These are phyloP conservation scores for Chelonia mydas DNA, from an alignment of 2,797 vertebrate species.

Conservation along the genomic window DNA sequence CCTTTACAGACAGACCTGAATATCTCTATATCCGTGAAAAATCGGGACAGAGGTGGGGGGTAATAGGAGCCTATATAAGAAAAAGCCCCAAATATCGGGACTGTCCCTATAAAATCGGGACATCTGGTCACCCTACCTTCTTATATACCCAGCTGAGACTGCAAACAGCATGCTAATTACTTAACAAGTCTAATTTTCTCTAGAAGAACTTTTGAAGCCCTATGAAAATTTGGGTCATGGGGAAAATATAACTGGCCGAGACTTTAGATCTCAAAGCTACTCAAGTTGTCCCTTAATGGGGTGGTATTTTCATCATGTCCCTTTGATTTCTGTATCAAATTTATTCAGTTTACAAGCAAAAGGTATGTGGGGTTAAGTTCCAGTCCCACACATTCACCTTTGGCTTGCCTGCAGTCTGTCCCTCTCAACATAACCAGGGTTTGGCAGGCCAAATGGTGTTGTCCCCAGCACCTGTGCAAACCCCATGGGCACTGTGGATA, in stretches of 20 bases:
- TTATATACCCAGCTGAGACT: constrained; percentile 20
- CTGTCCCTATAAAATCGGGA: too few relatives aligned
- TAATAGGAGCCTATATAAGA: too few relatives aligned
- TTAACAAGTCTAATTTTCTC: not conserved
- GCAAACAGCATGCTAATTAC: constrained; percentile 13
- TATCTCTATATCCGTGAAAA: too few relatives aligned
- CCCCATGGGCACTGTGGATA: too few relatives aligned
- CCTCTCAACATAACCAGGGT: not conserved
- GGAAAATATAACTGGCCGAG: not conserved
- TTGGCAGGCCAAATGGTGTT: too few relatives aligned
- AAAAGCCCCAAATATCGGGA: too few relatives aligned
- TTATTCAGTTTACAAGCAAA: not conserved
- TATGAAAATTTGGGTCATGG: not conserved
- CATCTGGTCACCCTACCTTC: not conserved
- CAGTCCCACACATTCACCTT: not conserved
- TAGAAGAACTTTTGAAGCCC: not conserved
- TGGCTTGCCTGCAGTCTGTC: not conserved
- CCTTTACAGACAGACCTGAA: too few relatives aligned
- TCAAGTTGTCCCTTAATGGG: not conserved
- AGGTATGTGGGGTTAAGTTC: not conserved
- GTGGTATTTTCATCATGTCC: not conserved
- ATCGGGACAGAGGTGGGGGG: too few relatives aligned
- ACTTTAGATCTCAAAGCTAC: not conserved
- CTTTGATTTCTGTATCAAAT: not conserved
- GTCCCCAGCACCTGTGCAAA: not conserved